Base-by-base conservation (phyloP, 2,888 invertebrate genomes). In the Pheosia tremula region DNA sequence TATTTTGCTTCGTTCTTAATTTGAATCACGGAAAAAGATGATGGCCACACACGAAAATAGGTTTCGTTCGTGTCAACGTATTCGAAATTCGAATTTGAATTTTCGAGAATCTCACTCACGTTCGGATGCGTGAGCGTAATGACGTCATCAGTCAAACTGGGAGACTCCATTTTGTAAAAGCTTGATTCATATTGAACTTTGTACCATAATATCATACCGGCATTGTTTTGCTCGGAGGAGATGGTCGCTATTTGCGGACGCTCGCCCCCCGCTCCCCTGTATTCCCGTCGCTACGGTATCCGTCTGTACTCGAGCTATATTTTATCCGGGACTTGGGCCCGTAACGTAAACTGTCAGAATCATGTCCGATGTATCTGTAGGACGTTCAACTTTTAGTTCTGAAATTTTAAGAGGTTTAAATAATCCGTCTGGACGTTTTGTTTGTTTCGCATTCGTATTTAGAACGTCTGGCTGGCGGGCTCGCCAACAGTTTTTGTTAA, bases 301-400 rank as follows among this genome's bases (percentile, higher is more conserved):
- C 87, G 90, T 89, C 91, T 90, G 90, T 87, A 87, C 89, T 87
- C 84, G 89, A 87, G 91, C 91, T 90, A 93, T 92, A 92, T 91
- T 90, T 93, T 91, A 93, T 91, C 89, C 89, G 87, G 84, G 89
- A 82, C 90, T 88, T 89, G 89, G 80, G 85, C 85, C 86, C 85
- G 84, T 86, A 85, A 87, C 87, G 90, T 90, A 90, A 91, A 90
- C 92, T 91, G 91, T 90, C 91, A 91, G 91, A 90, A 90, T 89
- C 84, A 86, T 80, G 85, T 83, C 83, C 81, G 81, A 82, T 83
- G 84, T 82, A 83, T 86, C 84, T 79, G 81, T 81, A 87, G 91
- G 90, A 85, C 91, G 84, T 91, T 92, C 91, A 92, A 91, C 91
- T 91, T 88, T 85, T 81, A 83, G 85, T 85, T 86, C 79, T 80